Evolutionary conservation across 2,888 invertebrate genomes (phyloP).

Genomic region (Dicranocentrus wangi): DNA sequence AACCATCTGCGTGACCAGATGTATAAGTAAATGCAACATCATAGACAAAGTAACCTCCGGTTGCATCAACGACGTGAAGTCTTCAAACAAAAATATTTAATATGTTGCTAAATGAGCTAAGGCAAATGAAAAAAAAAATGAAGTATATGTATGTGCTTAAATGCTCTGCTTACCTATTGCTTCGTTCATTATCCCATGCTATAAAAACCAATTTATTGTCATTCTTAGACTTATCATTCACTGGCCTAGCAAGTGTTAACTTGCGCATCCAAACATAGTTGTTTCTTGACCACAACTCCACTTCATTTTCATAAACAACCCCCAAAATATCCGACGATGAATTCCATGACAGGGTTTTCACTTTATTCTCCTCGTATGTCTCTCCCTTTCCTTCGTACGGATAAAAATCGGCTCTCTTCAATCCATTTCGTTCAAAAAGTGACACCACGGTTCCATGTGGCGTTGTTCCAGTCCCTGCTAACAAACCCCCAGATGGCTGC

Average conservation of each 20-base stretch:
- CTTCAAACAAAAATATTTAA: conserved; percentile 49
- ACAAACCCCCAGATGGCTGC: conserved; percentile 71
- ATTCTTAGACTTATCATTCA: not conserved
- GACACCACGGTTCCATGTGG: conserved; percentile 60
- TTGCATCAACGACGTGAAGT: conserved; percentile 62
- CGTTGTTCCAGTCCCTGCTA: conserved; percentile 62
- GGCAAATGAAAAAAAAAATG: not conserved
- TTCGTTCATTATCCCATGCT: conserved; percentile 36
- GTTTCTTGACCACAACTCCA: conserved; percentile 71
- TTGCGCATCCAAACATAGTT: conserved; percentile 73
- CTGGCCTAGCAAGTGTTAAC: conserved; percentile 42
- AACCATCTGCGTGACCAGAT: conserved; percentile 65
- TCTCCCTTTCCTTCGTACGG: conserved; percentile 55
- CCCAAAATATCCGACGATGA: conserved; percentile 68
- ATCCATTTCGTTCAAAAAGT: conserved; percentile 70
- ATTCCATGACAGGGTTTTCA: conserved; percentile 67
- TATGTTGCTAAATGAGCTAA: not conserved
- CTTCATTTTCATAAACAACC: conserved; percentile 42
- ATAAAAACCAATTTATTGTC: conserved; percentile 2
- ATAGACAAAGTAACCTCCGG: conserved; percentile 52
- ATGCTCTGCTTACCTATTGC: conserved; percentile 29
- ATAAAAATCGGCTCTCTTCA: conserved; percentile 69
- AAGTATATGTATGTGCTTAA: not conserved
- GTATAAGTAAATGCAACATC: conserved; percentile 66
- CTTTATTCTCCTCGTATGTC: conserved; percentile 27